phyloP scores from a whole-genome alignment of 2,797 vertebrate genomes.

The Ctenopoma multispine region DNA sequence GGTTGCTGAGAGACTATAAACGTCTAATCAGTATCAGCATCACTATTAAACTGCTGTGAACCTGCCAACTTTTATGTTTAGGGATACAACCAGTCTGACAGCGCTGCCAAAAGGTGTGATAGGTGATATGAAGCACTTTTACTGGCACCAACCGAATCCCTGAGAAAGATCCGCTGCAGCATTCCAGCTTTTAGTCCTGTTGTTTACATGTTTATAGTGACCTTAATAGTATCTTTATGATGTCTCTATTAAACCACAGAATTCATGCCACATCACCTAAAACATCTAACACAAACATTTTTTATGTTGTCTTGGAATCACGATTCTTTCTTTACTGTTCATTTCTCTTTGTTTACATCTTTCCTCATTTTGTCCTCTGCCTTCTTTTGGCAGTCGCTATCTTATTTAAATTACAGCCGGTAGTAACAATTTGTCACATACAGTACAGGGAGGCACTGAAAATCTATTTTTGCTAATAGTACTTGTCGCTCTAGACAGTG shows the following conservation, averaged over 20 bases:
- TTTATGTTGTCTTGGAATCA: not conserved
- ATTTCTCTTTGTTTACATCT: not conserved
- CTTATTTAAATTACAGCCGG: not conserved
- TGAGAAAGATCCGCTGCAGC: constrained; percentile 11
- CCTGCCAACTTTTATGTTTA: not conserved
- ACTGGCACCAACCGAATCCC: constrained; percentile 18
- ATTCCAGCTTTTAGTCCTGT: constrained; percentile 11
- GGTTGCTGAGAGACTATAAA: not conserved
- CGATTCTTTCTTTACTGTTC: not conserved
- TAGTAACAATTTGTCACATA: constrained; percentile 8
- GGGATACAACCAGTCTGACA: not conserved
- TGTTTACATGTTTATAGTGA: constrained; percentile 22
- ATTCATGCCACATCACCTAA: not conserved
- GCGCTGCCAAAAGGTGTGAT: constrained; percentile 1
- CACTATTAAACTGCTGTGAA: not conserved
- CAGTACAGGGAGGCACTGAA: not conserved
- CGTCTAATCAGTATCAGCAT: not conserved
- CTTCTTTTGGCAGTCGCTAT: not conserved
- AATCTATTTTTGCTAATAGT: not conserved
- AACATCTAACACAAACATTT: not conserved
- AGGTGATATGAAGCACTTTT: constrained; percentile 23
- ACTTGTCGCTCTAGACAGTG: not conserved
- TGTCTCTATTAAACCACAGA: constrained; percentile 18
- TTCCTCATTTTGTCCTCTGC: not conserved
- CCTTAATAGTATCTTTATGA: constrained; percentile 18